Evolutionary conservation across 2,888 invertebrate species (phyloP).

Genomic region (Melanchra persicariae): DNA sequence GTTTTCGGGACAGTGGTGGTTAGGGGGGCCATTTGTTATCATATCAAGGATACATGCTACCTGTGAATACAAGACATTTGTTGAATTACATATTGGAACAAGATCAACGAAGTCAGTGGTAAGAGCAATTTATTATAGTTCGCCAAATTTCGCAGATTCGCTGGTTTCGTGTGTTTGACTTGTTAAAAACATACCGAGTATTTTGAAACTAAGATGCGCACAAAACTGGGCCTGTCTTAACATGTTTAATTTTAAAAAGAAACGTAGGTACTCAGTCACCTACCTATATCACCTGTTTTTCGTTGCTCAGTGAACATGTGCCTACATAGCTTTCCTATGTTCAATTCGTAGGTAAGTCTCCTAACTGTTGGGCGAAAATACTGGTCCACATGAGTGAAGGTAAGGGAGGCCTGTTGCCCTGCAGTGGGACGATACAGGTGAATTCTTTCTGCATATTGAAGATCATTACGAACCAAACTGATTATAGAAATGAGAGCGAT

Average conservation of each 20-base stretch:
- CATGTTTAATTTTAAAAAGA: not conserved
- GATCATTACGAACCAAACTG: constrained; percentile 74
- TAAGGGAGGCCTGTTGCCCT: not conserved
- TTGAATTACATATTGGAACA: not conserved
- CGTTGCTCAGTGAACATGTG: not conserved
- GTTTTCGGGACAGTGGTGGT: constrained; percentile 14
- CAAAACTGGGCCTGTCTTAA: not conserved
- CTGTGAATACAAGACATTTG: constrained; percentile 63
- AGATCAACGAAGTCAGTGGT: not conserved
- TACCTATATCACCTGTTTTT: not conserved
- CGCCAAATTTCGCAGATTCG: not conserved
- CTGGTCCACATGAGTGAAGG: not conserved
- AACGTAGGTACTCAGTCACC: not conserved
- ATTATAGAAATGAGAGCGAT: constrained; percentile 76
- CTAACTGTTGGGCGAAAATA: not conserved
- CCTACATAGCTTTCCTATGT: not conserved
- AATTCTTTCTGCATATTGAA: not conserved
- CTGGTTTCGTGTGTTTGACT: not conserved
- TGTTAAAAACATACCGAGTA: too few relatives aligned
- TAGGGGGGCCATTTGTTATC: constrained; percentile 51
- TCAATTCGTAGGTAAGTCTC: not conserved
- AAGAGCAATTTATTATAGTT: not conserved
- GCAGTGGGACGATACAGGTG: not conserved
- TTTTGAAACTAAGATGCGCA: too few relatives aligned
- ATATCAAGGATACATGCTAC: constrained; percentile 73